These are phyloP conservation scores for Criorhina ranunculi DNA, from an alignment of 2,888 invertebrate genomes.

Conservation along the genomic window DNA sequence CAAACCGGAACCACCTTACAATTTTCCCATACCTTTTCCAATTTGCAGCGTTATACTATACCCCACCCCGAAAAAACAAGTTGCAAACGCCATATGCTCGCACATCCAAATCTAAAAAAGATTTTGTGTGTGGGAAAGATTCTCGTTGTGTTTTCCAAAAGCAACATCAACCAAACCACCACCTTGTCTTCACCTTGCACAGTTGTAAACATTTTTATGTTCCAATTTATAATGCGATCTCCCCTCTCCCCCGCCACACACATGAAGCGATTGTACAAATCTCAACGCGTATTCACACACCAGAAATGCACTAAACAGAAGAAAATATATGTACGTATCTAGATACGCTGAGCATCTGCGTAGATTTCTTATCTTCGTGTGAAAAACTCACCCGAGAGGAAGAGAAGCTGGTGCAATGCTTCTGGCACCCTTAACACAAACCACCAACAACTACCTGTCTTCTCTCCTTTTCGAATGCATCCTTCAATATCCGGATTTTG, in stretches of 20 bases:
- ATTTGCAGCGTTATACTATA: conserved; percentile 38
- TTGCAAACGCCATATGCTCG: conserved; percentile 68
- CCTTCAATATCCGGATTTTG: conserved; percentile 71
- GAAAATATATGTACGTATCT: neutral
- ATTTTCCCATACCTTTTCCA: conserved; percentile 67
- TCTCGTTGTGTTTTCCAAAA: conserved; percentile 48
- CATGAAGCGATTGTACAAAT: conserved; percentile 29
- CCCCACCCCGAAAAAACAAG: conserved; percentile 46
- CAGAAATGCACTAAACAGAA: conserved; percentile 54
- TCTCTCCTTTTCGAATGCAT: conserved; percentile 26
- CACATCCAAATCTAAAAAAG: neutral
- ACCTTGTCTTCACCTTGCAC: conserved; percentile 67
- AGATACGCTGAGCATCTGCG: conserved; percentile 65
- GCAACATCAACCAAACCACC: conserved; percentile 8
- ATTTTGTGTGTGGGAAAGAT: conserved; percentile 60
- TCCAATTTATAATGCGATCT: conserved; percentile 59
- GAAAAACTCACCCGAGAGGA: conserved; percentile 58
- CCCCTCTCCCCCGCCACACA: too few relatives aligned
- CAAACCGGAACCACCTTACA: conserved; percentile 74
- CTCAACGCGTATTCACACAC: conserved; percentile 24
- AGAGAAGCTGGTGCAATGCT: neutral
- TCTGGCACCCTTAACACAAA: conserved; percentile 60
- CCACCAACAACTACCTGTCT: conserved; percentile 55
- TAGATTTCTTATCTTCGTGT: conserved; percentile 73
- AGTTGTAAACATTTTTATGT: conserved; percentile 64